Conservation (phyloP, 2,888 invertebrate species). For the Automeris io region DNA sequence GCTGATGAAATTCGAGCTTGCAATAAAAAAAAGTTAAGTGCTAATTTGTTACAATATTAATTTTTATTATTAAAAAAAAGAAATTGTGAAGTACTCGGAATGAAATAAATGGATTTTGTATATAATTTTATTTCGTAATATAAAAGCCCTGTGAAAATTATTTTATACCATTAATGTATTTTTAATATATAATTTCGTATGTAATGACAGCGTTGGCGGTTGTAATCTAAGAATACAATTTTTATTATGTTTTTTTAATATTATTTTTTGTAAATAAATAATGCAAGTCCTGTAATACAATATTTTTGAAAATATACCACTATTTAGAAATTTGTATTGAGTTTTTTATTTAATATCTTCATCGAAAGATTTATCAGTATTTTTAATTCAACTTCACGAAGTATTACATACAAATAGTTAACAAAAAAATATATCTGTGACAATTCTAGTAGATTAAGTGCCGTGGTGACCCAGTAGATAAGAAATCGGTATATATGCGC, state of each 20-base stretch:
- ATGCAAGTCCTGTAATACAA: conserved; percentile 73
- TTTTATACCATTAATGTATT: conserved; percentile 8
- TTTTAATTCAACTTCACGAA: too few relatives aligned
- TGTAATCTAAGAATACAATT: conserved; percentile 35
- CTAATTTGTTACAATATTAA: too few relatives aligned
- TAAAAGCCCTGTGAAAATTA: neutral
- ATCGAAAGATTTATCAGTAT: neutral
- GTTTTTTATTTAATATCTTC: conserved; percentile 6
- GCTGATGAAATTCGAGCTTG: too few relatives aligned
- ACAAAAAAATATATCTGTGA: too few relatives aligned
- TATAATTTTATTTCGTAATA: neutral
- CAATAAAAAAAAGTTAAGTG: too few relatives aligned
- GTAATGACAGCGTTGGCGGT: conserved; percentile 30
- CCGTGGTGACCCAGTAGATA: too few relatives aligned
- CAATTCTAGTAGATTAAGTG: too few relatives aligned
- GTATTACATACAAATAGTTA: too few relatives aligned
- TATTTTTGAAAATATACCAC: conserved; percentile 77
- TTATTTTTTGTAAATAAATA: conserved; percentile 70
- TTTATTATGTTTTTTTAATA: conserved; percentile 52
- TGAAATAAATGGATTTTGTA: neutral
- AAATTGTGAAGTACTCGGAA: neutral
- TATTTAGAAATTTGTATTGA: conserved; percentile 54
- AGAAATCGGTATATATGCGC: too few relatives aligned
- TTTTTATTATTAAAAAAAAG: too few relatives aligned
- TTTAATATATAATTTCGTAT: conserved; percentile 22